Evolutionary conservation across 2,888 invertebrate genomes (phyloP).

Genomic region (Tineola bisselliella): DNA sequence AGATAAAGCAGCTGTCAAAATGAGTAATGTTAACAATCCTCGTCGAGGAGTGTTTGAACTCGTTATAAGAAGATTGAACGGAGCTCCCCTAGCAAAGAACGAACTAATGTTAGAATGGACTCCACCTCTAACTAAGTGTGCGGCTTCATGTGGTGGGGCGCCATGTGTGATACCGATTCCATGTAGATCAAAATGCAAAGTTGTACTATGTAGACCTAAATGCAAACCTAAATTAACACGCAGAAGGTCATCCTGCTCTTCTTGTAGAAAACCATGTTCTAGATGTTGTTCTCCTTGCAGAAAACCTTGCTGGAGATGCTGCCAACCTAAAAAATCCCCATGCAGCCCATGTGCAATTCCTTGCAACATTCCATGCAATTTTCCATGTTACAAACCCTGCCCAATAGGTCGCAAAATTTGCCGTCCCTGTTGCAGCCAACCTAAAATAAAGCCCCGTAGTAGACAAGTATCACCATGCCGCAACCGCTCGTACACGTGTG

Average conservation of each 20-base stretch:
- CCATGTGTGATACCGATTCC: constrained; percentile 23
- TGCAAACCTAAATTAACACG: background rate
- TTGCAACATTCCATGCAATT: constrained; percentile 36
- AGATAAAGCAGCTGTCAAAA: constrained; percentile 40
- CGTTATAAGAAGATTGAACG: constrained; percentile 46
- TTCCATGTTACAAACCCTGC: constrained; percentile 43
- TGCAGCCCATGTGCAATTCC: constrained; percentile 28
- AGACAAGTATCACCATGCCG: constrained; percentile 44
- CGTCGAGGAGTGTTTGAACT: constrained; percentile 56
- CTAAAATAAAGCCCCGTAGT: constrained; percentile 36
- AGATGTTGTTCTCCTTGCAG: background rate
- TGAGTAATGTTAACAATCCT: constrained; percentile 42
- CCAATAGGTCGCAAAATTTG: constrained; percentile 32
- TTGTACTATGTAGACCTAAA: constrained; percentile 26
- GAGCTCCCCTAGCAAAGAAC: constrained; percentile 51
- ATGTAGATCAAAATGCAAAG: constrained; percentile 37
- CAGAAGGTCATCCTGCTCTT: background rate
- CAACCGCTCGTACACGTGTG: constrained; percentile 37
- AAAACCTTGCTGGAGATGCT: background rate
- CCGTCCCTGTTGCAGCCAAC: constrained; percentile 36
- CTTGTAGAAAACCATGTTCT: background rate
- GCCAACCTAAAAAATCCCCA: constrained; percentile 16
- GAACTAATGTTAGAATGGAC: constrained; percentile 60
- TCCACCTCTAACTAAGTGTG: constrained; percentile 29
- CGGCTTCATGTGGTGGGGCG: constrained; percentile 24